A percentile compares a stretch with the other conserved stretches of the same genome.
Evolutionary conservation across 2,888 invertebrate genomes (phyloP).

Genomic region (Chrysomela aeneicollis): DNA sequence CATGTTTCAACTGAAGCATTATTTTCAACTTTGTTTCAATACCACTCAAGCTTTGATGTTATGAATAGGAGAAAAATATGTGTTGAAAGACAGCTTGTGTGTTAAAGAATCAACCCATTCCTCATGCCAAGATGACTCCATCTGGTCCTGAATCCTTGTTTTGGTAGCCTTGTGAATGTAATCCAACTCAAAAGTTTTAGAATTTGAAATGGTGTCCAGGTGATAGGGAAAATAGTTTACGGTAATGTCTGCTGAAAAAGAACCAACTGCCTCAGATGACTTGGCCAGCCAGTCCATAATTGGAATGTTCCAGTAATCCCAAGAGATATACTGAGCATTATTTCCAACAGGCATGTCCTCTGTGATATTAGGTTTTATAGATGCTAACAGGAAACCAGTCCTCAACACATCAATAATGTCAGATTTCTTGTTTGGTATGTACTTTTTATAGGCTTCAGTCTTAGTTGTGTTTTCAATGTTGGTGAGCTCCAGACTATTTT

Average conservation of each 20-base stretch:
- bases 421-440: conserved; percentile 31
- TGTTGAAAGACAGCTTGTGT: conserved; percentile 33
- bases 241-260: conserved; percentile 39
- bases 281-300: conserved; percentile 59
- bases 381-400: conserved; percentile 57
- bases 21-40: not conserved
- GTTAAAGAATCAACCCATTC: conserved; percentile 58
- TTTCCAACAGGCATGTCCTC: conserved; percentile 20
- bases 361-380: conserved; percentile 41
- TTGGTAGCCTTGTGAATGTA: conserved; percentile 58
- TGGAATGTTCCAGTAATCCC: conserved; percentile 61
- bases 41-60: conserved; percentile 35
- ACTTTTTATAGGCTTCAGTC: conserved; percentile 35
- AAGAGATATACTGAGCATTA: conserved; percentile 49
- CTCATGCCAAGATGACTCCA: conserved; percentile 60
- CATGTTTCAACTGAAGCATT: not conserved
- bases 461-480: conserved; percentile 22
- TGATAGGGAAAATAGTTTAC: conserved; percentile 37
- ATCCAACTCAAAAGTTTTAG: conserved; percentile 54
- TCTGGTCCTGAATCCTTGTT: conserved; percentile 58
- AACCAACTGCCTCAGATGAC: conserved; percentile 51
- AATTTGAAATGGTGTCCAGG: conserved; percentile 50
- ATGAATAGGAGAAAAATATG: conserved; percentile 32
- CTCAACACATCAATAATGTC: conserved; percentile 55
- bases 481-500: not conserved